These are phyloP conservation scores for Microctenopoma lineatum DNA, from an alignment of 2,797 vertebrate genomes.

Conservation along the genomic window DNA sequence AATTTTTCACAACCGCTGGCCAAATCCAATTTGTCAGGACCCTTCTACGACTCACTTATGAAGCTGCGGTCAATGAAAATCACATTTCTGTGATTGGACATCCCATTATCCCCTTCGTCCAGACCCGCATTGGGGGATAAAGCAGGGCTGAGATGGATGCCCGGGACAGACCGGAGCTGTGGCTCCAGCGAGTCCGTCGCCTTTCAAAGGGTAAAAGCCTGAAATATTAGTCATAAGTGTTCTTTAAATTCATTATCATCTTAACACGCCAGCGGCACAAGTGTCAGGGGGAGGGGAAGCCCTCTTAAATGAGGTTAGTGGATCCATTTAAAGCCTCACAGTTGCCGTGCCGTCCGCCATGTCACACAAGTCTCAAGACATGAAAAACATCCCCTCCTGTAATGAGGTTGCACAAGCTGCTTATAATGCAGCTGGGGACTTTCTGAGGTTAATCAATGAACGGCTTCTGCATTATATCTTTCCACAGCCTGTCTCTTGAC, in stretches of 20 bases:
- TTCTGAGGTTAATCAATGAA: slow-evolving; percentile 75
- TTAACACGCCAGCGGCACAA: slow-evolving; percentile 84
- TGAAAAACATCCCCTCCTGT: slow-evolving; percentile 73
- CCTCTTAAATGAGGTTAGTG: slow-evolving; percentile 85
- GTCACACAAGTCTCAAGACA: slow-evolving; percentile 80
- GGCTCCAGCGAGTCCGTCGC: slow-evolving; percentile 86
- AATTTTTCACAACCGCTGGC: slow-evolving; percentile 87
- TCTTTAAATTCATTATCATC: slow-evolving; percentile 91
- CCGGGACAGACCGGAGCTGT: slow-evolving; percentile 81
- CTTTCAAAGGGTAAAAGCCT: slow-evolving; percentile 88
- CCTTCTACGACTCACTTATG: slow-evolving; percentile 88
- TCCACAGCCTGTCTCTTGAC: slow-evolving; percentile 36
- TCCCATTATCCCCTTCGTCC: slow-evolving; percentile 87
- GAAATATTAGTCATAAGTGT: slow-evolving; percentile 89
- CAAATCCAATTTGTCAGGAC: slow-evolving; percentile 90
- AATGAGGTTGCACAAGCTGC: slow-evolving; percentile 75
- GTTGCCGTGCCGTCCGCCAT: slow-evolving; percentile 80
- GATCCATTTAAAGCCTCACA: slow-evolving; percentile 84
- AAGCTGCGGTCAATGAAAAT: slow-evolving; percentile 89
- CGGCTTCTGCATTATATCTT: slow-evolving; percentile 57
- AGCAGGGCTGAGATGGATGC: slow-evolving; percentile 78
- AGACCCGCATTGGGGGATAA: slow-evolving; percentile 79
- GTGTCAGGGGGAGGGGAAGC: slow-evolving; percentile 81
- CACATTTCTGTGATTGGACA: slow-evolving; percentile 91
- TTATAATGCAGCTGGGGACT: slow-evolving; percentile 71